These are phyloP conservation scores for Leucania comma DNA, from an alignment of 2,888 invertebrate species.

Conservation along the genomic window DNA sequence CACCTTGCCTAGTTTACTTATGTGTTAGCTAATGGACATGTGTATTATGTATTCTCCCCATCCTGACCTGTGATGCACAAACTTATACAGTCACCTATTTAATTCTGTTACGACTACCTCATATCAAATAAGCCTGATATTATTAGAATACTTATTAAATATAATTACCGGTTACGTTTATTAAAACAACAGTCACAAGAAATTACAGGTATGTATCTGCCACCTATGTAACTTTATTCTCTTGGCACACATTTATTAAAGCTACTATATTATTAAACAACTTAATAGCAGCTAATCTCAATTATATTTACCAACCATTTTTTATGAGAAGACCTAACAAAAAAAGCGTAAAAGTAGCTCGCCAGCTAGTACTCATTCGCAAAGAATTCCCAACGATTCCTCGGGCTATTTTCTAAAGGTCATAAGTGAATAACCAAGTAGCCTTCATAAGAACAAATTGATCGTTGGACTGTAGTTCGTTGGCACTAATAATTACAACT, in stretches of 20 bases:
- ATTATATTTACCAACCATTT: conserved; percentile 36
- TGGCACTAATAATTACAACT: conserved; percentile 83
- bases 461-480: conserved; percentile 75
- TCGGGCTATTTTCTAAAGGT: conserved; percentile 84
- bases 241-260: not conserved
- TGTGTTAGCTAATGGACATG: too few species aligned
- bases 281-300: conserved; percentile 39
- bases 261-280: conserved; percentile 41
- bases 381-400: conserved; percentile 73
- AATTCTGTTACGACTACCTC: too few species aligned
- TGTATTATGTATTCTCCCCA: too few species aligned
- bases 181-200: conserved; percentile 5
- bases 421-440: conserved; percentile 85
- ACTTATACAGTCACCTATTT: too few species aligned
- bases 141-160: not conserved
- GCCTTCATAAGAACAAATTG: conserved; percentile 73
- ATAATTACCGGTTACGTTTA: not conserved
- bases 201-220: conserved; percentile 7
- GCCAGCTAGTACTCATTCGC: conserved; percentile 54
- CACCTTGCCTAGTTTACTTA: too few species aligned
- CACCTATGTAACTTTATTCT: conserved; percentile 12
- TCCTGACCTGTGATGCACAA: too few species aligned
- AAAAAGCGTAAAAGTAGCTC: conserved; percentile 46
- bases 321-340: conserved; percentile 41
- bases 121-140: not conserved